phyloP scores from a whole-genome alignment of 2,113 vertebrate species.

The Ammodytes dubius region DNA sequence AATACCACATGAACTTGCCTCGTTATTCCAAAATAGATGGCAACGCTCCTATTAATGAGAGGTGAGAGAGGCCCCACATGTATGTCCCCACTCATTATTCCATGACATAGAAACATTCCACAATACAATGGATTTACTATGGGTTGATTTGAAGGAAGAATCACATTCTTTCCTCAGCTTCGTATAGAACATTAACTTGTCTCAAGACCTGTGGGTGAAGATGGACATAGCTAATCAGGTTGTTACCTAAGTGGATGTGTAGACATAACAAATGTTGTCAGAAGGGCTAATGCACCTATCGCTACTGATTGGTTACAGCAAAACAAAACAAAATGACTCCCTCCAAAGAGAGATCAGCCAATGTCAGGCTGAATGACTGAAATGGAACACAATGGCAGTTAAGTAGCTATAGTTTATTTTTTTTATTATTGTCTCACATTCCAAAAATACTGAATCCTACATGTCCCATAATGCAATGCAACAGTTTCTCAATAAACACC shows the following conservation, averaged over 20 bases:
- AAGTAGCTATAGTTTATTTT: background rate
- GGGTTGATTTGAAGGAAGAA: background rate
- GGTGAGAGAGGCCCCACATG: too few species aligned
- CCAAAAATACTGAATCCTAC: background rate
- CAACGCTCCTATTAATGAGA: background rate
- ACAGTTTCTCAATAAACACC: background rate
- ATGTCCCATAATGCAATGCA: constrained; percentile 11
- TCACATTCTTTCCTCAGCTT: background rate
- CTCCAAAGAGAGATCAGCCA: background rate
- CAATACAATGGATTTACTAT: background rate
- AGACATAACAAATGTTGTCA: background rate
- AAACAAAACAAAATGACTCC: background rate
- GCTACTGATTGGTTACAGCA: background rate
- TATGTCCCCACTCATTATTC: background rate
- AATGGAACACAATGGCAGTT: background rate
- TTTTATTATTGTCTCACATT: background rate
- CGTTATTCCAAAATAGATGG: background rate
- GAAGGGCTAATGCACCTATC: background rate
- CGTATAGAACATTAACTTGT: background rate
- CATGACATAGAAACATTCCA: background rate
- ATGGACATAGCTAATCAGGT: background rate
- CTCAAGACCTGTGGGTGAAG: background rate
- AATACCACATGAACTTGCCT: background rate
- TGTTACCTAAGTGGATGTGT: background rate
- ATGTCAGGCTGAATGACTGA: background rate